Conservation (phyloP, 2,888 invertebrate species). For the Phalangium opilio region DNA sequence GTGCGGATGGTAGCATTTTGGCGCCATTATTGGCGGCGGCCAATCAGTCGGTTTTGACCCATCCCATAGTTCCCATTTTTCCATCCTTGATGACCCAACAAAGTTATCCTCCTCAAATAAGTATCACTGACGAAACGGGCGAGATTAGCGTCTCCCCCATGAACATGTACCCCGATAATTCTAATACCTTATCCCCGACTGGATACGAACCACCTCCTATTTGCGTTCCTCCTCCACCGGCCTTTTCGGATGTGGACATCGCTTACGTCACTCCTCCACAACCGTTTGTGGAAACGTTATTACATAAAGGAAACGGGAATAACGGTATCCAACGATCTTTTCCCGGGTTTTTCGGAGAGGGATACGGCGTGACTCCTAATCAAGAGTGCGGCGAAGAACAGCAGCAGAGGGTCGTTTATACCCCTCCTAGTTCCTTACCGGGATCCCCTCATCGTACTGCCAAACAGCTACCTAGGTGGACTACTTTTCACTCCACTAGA, state of each 20-base stretch:
- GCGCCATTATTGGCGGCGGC: not conserved
- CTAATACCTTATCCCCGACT: not conserved
- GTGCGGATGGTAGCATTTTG: not conserved
- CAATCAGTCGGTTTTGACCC: not conserved
- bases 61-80: not conserved
- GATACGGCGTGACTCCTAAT: not conserved
- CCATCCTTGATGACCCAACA: conserved; percentile 4
- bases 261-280: not conserved
- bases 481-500: conserved; percentile 13
- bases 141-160: conserved; percentile 25
- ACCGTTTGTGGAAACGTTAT: not conserved
- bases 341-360: not conserved
- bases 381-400: not conserved
- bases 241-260: too few relatives aligned
- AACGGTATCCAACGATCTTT: not conserved
- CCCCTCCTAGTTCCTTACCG: too few relatives aligned
- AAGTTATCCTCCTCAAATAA: conserved; percentile 54
- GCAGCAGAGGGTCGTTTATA: not conserved
- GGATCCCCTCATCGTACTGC: conserved; percentile 8
- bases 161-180: not conserved
- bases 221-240: not conserved
- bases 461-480: conserved; percentile 13
- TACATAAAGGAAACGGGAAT: not conserved
- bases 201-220: not conserved
- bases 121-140: conserved; percentile 77